Conservation (phyloP, 2,888 invertebrate species). For the Clusia tigrina region DNA sequence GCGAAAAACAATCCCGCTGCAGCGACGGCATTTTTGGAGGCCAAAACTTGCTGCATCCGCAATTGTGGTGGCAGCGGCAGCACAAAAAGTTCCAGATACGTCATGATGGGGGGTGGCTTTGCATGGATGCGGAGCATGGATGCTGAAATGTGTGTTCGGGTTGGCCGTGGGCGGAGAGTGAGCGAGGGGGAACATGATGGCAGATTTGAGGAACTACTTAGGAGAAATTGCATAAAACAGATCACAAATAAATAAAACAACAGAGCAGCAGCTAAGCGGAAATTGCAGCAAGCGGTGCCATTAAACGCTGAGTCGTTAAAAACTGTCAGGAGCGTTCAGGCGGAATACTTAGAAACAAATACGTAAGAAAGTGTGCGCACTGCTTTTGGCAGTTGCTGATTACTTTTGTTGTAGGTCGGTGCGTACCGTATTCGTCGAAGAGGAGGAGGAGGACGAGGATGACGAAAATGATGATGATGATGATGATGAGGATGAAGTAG, state of each 20-base stretch:
- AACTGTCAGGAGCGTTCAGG: not conserved
- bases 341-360: not conserved
- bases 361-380: not conserved
- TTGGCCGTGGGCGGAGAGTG: too few species aligned
- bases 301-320: not conserved
- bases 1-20: too few species aligned
- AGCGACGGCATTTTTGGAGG: too few species aligned
- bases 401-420: conserved; percentile 57
- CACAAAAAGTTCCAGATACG: too few species aligned
- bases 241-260: not conserved
- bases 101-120: too few species aligned
- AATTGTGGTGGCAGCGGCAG: too few species aligned
- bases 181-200: too few species aligned
- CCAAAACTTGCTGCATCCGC: too few species aligned
- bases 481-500: conserved; percentile 39
- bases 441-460: conserved; percentile 48
- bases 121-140: too few species aligned
- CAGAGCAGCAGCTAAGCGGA: not conserved
- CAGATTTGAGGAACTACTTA: too few species aligned
- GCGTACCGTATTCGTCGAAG: conserved; percentile 63
- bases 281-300: not conserved
- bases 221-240: too few species aligned
- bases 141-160: too few species aligned
- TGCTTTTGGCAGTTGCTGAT: not conserved
- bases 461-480: conserved; percentile 37